These are phyloP conservation scores for Cuniculus paca DNA, from an alignment of 2,797 vertebrate genomes.

Conservation along the genomic window DNA sequence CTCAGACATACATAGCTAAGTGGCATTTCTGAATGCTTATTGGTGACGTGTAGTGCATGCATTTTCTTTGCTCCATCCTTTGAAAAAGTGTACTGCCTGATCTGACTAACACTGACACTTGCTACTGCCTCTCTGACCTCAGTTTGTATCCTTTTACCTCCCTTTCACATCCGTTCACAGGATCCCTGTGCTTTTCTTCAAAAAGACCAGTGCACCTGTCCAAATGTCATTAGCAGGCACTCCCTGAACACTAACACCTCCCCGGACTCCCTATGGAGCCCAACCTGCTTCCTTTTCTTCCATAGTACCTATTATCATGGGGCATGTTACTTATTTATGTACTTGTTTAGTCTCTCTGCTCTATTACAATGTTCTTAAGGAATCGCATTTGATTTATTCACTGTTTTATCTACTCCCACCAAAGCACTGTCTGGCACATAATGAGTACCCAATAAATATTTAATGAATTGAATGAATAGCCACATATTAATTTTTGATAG, in stretches of 20 bases:
- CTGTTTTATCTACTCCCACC: not conserved
- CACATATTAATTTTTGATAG: not conserved
- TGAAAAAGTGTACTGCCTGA: not conserved
- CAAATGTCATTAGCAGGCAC: not conserved
- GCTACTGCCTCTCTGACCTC: not conserved
- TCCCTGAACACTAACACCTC: not conserved
- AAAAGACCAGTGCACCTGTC: not conserved
- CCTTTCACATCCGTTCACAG: not conserved
- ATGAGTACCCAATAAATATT: not conserved
- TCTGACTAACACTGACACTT: not conserved
- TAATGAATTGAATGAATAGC: not conserved
- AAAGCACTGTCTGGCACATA: not conserved
- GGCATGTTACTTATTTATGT: not conserved
- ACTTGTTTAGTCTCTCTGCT: not conserved
- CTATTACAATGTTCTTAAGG: not conserved
- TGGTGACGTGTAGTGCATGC: fast-evolving
- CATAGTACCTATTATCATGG: not conserved
- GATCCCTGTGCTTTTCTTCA: not conserved
- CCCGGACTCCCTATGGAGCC: too few relatives aligned
- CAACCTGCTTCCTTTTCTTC: not conserved
- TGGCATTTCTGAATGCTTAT: not conserved
- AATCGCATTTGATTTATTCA: not conserved
- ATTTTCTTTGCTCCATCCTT: not conserved
- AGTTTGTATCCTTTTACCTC: not conserved
- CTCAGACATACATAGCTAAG: too few relatives aligned